phyloP scores from a whole-genome alignment of 1,140 invertebrate genomes.

The Gyrodactylus bullatarudis region DNA sequence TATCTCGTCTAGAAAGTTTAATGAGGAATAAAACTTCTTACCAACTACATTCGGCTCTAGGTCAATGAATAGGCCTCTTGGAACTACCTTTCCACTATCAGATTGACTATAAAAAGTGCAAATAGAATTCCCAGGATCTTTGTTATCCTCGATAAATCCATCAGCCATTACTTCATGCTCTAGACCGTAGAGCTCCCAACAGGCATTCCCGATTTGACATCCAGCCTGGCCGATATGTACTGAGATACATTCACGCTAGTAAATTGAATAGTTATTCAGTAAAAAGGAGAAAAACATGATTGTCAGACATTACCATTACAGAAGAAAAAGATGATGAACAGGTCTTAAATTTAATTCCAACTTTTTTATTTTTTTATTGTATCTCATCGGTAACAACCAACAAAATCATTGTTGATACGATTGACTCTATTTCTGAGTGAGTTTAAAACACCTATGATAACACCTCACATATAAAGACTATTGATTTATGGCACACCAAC shows the following conservation, averaged over 20 bases:
- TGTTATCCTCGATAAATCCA: slow-evolving; percentile 17
- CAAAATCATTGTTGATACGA: no score
- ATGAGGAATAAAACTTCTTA: slow-evolving; percentile 14
- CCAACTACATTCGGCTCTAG: slow-evolving; percentile 43
- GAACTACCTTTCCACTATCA: slow-evolving; percentile 18
- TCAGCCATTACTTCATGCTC: slow-evolving; percentile 50
- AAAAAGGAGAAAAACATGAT: no score
- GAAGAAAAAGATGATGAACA: no score
- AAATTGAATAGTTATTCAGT: no score
- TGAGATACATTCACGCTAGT: slow-evolving; percentile 2
- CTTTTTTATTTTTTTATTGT: no score
- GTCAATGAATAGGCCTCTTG: slow-evolving; percentile 44
- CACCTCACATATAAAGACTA: no score
- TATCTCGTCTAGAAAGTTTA: slow-evolving; percentile 12
- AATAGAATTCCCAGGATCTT: neutral
- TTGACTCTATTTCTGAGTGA: no score
- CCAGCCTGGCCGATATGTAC: slow-evolving; percentile 7
- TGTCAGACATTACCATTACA: no score
- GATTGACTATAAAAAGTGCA: neutral
- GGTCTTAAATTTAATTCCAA: no score
- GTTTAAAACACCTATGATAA: no score
- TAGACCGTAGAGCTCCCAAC: slow-evolving; percentile 40
- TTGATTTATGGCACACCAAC: no score
- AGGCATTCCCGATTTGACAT: slow-evolving; percentile 28
- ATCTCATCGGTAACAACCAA: no score